phyloP scores from a whole-genome alignment of 1,140 invertebrate genomes.

The Ylistrum balloti region DNA sequence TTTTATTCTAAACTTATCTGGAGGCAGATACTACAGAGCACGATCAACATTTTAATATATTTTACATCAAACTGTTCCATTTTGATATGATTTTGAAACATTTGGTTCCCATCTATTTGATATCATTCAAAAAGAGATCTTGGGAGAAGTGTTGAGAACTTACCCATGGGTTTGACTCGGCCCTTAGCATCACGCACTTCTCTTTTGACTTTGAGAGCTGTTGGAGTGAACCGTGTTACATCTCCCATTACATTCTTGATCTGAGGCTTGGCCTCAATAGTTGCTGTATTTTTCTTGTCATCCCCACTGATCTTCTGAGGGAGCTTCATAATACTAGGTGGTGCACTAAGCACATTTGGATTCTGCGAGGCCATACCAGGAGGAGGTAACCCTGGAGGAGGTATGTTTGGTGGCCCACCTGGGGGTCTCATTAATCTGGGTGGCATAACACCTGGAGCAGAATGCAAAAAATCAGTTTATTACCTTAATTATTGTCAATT shows the following conservation, averaged over 20 bases:
- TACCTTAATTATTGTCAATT: no score
- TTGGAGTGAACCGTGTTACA: conserved; percentile 97
- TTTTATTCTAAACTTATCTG: no score
- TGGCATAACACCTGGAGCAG: conserved; percentile 81
- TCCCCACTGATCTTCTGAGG: conserved; percentile 73
- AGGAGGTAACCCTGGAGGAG: conserved; percentile 76
- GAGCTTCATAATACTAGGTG: conserved; percentile 89
- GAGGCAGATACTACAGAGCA: no score
- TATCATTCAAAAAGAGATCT: not conserved
- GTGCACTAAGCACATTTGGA: conserved; percentile 91
- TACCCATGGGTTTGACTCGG: conserved; percentile 70
- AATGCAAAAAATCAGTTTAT: conserved; percentile 27
- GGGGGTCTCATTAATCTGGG: conserved; percentile 85
- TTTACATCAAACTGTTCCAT: no score
- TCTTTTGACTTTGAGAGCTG: conserved; percentile 93
- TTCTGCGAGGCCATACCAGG: conserved; percentile 79
- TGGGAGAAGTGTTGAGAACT: conserved; percentile 42
- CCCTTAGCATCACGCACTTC: conserved; percentile 85
- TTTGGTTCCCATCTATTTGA: no score
- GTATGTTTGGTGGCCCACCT: conserved; percentile 72
- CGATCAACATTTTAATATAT: no score
- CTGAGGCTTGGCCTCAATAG: conserved; percentile 97
- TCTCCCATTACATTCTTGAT: conserved; percentile 96
- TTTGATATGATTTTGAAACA: no score
- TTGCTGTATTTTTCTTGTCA: conserved; percentile 87